Conservation (phyloP, 2,888 invertebrate genomes). For the Drosophila mimica region DNA sequence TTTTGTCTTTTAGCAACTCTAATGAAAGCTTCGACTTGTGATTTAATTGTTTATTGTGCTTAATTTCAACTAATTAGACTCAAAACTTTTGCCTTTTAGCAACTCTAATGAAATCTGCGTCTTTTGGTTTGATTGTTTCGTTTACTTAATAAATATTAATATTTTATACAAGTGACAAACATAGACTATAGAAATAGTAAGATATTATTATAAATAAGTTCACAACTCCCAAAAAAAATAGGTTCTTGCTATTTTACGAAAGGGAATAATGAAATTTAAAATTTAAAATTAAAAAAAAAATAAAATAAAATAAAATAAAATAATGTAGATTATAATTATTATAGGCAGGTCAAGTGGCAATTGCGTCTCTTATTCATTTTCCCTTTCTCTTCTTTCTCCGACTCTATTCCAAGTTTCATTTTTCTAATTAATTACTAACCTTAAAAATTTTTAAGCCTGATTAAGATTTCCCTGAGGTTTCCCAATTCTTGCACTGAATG, state of each 20-base stretch:
- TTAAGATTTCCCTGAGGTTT: too few species aligned
- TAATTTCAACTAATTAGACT: not conserved
- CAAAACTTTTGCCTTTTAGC: not conserved
- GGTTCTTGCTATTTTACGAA: not conserved
- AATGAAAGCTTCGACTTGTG: not conserved
- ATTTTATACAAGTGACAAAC: too few species aligned
- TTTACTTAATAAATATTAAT: too few species aligned
- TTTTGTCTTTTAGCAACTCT: not conserved
- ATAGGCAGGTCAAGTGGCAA: not conserved
- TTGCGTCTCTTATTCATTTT: not conserved
- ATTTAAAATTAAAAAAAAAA: not conserved
- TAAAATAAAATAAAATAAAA: rapidly evolving
- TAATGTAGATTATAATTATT: not conserved
- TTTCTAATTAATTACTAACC: too few species aligned
- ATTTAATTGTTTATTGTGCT: not conserved
- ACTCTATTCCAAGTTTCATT: not conserved
- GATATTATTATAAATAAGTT: too few species aligned
- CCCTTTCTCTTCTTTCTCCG: not conserved
- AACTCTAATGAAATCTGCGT: not conserved
- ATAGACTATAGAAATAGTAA: too few species aligned
- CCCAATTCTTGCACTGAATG: too few species aligned
- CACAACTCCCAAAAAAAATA: too few species aligned
- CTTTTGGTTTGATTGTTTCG: too few species aligned
- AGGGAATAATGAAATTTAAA: not conserved
- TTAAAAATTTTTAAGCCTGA: too few species aligned